Evolutionary conservation across 2,113 vertebrate species (phyloP), one percentile per base, ranked within the genome.

Genomic region (Lontra canadensis): DNA sequence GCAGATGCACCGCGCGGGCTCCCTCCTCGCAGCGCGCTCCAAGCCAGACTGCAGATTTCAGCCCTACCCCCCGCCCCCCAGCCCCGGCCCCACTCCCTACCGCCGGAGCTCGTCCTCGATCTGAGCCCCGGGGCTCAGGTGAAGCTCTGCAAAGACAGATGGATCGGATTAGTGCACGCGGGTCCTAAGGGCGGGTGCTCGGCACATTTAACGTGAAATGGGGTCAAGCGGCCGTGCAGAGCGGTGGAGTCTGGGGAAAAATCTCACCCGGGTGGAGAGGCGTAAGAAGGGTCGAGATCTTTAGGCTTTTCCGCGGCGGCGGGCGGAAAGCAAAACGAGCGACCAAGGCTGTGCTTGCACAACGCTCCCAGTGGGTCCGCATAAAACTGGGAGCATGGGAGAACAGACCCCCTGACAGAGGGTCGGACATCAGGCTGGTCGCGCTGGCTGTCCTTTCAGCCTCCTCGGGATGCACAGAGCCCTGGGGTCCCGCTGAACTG

Each of bases 1-100:
- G 74, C 47, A 74, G 25, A 8, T 0, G 59, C 63, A 1, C 67
- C 1, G 55, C 21, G 25, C 21, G 25, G 78, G 61, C 31, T 13
- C 34, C 7, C 69, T 59, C 2, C 13, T 0, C 20, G 0, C 55
- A 0, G 7, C 36, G 26, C 73, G 10, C 0, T 44, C 18, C 2
- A 4, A 1, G 29, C 20, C 0, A 0, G 0, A n/a, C 15, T 3
- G 18, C 13, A 5, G 42, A 7, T 34, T 67, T 59, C 90, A 25
- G 52, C 7, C 2, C 15, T 71, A 65, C 63, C 29, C 5, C 25
- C 9, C 59, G 8, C 0, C 18, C 18, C 23, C 2, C 25, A 55
- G 52, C 13, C 59, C 9, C 25, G 13, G 0, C 15, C 18, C 21
- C 2, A 21, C 0, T 13, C 65, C 11, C 47, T 6, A 7, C 13